These are phyloP conservation scores for Intoshia linei DNA, from an alignment of 1,140 invertebrate species.

Conservation along the genomic window DNA sequence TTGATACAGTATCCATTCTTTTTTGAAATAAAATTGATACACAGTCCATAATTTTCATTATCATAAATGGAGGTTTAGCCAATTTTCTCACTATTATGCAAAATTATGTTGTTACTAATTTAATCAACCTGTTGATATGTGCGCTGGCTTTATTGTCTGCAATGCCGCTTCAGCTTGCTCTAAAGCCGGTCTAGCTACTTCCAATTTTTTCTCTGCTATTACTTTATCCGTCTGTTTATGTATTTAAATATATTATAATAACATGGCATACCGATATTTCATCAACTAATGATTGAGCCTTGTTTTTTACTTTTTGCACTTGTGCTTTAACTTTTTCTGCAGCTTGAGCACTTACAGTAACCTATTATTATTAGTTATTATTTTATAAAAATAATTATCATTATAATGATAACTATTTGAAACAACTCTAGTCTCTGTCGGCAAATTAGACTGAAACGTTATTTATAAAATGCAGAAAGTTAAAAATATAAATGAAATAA, in stretches of 20 bases:
- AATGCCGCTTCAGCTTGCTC: conserved; percentile 69
- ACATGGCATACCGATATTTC: conserved; percentile 33
- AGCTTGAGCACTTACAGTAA: conserved; percentile 57
- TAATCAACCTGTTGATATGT: conserved; percentile 31
- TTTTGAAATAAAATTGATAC: conserved; percentile 65
- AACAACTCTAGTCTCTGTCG: too few species aligned
- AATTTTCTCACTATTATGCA: conserved; percentile 40
- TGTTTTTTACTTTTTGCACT: conserved; percentile 69
- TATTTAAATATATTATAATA: background rate
- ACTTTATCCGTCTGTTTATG: conserved; percentile 37
- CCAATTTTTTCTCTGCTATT: conserved; percentile 52
- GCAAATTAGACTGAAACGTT: too few species aligned
- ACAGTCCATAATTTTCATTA: conserved; percentile 92
- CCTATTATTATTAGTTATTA: too few species aligned
- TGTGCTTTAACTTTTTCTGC: conserved; percentile 75
- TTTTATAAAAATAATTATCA: too few species aligned
- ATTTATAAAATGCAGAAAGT: too few species aligned
- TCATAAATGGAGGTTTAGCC: conserved; percentile 63
- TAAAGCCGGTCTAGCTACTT: conserved; percentile 56
- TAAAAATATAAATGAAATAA: too few species aligned
- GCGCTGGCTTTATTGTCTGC: conserved; percentile 62
- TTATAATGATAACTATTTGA: too few species aligned
- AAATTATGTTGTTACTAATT: background rate
- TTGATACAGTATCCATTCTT: conserved; percentile 37
- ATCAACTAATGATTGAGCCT: conserved; percentile 54